These are phyloP conservation scores for Volucella inanis DNA, from an alignment of 2,888 invertebrate species.

Conservation along the genomic window DNA sequence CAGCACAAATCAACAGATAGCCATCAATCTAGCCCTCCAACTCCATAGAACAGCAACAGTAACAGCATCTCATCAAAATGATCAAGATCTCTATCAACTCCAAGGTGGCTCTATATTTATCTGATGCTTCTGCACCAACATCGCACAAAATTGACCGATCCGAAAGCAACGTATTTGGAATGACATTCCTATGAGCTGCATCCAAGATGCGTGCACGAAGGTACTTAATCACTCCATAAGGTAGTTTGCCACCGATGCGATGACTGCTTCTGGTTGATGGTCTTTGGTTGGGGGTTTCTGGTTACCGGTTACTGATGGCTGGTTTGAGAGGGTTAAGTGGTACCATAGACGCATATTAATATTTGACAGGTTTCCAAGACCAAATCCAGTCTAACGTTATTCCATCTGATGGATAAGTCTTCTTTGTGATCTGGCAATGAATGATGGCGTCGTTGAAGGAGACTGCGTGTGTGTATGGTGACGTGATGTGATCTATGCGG, in stretches of 20 bases:
- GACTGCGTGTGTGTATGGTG: conserved; percentile 35
- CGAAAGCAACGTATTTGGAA: conserved; percentile 46
- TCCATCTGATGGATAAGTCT: conserved; percentile 55
- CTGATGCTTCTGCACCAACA: neutral
- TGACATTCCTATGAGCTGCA: conserved; percentile 61
- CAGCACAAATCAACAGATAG: conserved; percentile 56
- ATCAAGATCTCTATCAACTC: conserved; percentile 66
- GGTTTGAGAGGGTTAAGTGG: conserved; percentile 70
- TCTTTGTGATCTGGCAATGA: conserved; percentile 53
- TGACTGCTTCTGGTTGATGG: conserved; percentile 54
- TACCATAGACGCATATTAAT: conserved; percentile 72
- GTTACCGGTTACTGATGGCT: conserved; percentile 1
- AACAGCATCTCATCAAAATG: conserved; percentile 58
- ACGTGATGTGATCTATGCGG: conserved; percentile 35
- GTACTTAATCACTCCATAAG: conserved; percentile 68
- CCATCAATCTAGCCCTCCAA: conserved; percentile 50
- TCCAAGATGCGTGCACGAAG: conserved; percentile 70
- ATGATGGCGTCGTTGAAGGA: conserved; percentile 47
- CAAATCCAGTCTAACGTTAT: conserved; percentile 31
- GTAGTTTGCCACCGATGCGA: conserved; percentile 24
- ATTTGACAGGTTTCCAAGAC: conserved; percentile 58
- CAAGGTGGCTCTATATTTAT: conserved; percentile 54
- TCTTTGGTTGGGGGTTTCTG: neutral
- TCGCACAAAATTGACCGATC: conserved; percentile 40
- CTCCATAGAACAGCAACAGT: neutral